Base-by-base conservation (phyloP, 2,888 invertebrate species). In the Adineta ricciae region DNA sequence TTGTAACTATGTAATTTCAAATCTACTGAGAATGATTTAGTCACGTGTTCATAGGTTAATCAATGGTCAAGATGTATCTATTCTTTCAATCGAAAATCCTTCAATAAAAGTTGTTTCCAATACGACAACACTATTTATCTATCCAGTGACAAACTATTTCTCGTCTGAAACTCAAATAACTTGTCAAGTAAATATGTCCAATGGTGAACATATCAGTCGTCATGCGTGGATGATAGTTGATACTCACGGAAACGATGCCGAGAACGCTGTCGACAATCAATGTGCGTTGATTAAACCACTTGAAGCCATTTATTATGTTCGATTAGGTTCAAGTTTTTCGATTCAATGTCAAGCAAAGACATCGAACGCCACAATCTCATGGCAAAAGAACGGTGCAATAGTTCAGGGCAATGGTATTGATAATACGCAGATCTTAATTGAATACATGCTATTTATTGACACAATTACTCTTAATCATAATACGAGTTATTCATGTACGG, bases 401-500 rank as follows among this genome's bases (percentile, higher is more conserved):
- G 38, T 73, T 24, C 38, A 24, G 9, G 41, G 41, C 3, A 24
- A 38, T 21, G 73, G n/a, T 38, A 9, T 38, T 16, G 73, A 73
- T 41, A 36, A 24, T 73, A 73, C 38, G 38, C 36, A 73, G 24
- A 41, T 73, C 8, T 73, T 73, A 73, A 38, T 41, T 73, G 41
- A 73, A n/a, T 64, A 64, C 32, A 73, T 73, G 73, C 24, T 73
- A 73, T 73, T 73, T 73, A 73, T 73, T 24, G 19, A 73, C 24
- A 73, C 38, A 24, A 41, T 73, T 73, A n/a, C 36, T 21, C 8
- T 21, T 9, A 38, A 0, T 41, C 73, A 73, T 41, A 73, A 73
- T 73, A 38, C 38, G 38, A 73, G 8, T 9, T 73, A n/a, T 73
- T 73, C 73, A n/a, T 73, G 73, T 73, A 73, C 73, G 3, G 8